These are phyloP conservation scores for Atlantisia rogersi DNA, from an alignment of 2,113 vertebrate genomes.

Conservation along the genomic window DNA sequence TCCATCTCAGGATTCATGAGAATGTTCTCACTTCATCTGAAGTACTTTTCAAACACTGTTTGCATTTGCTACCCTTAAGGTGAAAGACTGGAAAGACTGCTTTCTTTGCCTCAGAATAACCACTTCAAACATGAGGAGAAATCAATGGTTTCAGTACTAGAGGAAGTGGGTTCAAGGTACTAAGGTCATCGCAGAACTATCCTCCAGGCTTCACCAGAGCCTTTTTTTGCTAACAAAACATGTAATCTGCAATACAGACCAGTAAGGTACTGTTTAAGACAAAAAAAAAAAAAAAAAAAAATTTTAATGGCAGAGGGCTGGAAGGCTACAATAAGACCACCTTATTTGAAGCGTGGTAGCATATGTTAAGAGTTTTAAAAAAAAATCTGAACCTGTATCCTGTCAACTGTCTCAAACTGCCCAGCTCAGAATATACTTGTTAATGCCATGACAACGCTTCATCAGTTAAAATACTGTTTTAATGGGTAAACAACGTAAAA, in stretches of 20 bases:
- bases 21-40: not conserved
- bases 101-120: not conserved
- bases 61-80: not conserved
- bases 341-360: not conserved
- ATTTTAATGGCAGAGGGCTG: not conserved
- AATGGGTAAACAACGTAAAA: not conserved
- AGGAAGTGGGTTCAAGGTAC: not conserved
- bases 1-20: not conserved
- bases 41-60: not conserved
- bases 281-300: too few relatives aligned
- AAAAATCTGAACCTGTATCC: not conserved
- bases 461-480: not conserved
- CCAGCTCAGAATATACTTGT: not conserved
- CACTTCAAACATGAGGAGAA: not conserved
- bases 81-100: not conserved
- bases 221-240: not conserved
- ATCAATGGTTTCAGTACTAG: not conserved
- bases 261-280: not conserved
- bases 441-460: not conserved
- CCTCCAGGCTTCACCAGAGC: not conserved
- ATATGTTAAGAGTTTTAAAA: not conserved
- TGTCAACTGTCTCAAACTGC: not conserved
- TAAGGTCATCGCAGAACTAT: not conserved
- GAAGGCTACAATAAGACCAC: not conserved
- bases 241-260: not conserved